Base-by-base conservation (phyloP, 2,113 vertebrate species). In the Eidolon helvum region DNA sequence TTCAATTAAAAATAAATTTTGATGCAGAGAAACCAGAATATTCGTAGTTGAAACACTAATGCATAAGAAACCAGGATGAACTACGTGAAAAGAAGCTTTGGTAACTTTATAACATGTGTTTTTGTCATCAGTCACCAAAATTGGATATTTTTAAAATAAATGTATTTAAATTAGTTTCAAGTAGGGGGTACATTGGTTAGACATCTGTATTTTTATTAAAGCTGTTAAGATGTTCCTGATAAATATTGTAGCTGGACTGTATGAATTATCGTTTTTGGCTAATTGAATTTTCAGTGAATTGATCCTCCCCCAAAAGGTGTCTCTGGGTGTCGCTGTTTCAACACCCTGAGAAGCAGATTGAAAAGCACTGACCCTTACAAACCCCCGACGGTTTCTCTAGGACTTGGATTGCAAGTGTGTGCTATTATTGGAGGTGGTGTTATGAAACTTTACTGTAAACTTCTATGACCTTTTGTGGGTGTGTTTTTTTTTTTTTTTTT, bases 41-140 rank as follows among this genome's bases (percentile, higher is more conserved):
- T 68, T 92, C 84, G 45, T 80, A 69, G 30, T 87, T 86, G 28
- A 95, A 65, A 82, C 11, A 38, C 30, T 24, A 40, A 57, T 24
- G 30, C 28, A 69, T 78, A 48, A 90, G 69, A 82, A 87, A 61
- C 65, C 11, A 87, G 28, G 57, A 65, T 71, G 45, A 87, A 48
- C 26, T 90, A 38, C 72, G 7, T 80, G 69, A 94, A 87, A 78
- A n/a, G n/a, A 94, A 59, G 45, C 90, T 91, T 88, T 90, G 22
- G 14, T 84, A 61, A 77, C 43, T 92, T 96, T 21, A 82, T 74
- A 93, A 78, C 8, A 33, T 4, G 26, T 82, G 21, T 43, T 71
- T 66, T 65, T 80, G 45, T 85, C 12, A 80, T 65, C 18, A 83
- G 5, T 87, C 79, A 96, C 16, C 30, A 45, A 83, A 90, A 72